phyloP scores from a whole-genome alignment of 2,888 invertebrate genomes.

The Drepana falcataria region DNA sequence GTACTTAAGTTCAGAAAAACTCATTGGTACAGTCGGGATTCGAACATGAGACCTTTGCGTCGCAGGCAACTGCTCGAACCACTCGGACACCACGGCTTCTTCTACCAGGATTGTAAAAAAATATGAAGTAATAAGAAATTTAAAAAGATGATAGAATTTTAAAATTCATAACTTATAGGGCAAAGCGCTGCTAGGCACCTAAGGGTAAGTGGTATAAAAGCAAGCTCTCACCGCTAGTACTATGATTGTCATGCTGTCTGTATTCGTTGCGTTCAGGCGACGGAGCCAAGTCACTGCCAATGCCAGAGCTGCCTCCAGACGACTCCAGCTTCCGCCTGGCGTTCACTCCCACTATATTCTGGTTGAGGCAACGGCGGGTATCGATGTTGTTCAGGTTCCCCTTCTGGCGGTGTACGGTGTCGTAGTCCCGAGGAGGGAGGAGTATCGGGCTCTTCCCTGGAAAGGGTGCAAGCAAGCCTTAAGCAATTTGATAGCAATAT shows the following conservation, averaged over 20 bases:
- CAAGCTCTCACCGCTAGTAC: constrained; percentile 77
- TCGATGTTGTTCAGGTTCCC: constrained; percentile 70
- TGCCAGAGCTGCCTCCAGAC: constrained; percentile 91
- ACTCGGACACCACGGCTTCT: too few species aligned
- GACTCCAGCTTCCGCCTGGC: constrained; percentile 78
- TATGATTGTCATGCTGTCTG: constrained; percentile 78
- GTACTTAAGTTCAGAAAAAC: too few species aligned
- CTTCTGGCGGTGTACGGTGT: constrained; percentile 89
- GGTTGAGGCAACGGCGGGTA: constrained; percentile 82
- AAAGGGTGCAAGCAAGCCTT: constrained; percentile 12
- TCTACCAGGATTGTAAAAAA: too few species aligned
- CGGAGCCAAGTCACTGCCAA: constrained; percentile 92
- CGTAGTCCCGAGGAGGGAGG: constrained; percentile 95
- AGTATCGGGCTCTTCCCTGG: constrained; percentile 85
- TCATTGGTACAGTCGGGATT: too few species aligned
- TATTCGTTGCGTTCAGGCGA: constrained; percentile 83
- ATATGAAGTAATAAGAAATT: too few species aligned
- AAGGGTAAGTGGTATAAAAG: constrained; percentile 8
- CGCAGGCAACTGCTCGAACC: too few species aligned
- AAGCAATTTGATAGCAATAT: constrained; percentile 1
- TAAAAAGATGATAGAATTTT: too few species aligned
- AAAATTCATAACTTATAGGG: too few species aligned
- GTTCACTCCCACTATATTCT: constrained; percentile 80
- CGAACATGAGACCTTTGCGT: too few species aligned
- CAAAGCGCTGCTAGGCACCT: too few species aligned